These are phyloP conservation scores for Caenorhabditis wallacei DNA, from an alignment of 2,888 invertebrate genomes.

Conservation along the genomic window DNA sequence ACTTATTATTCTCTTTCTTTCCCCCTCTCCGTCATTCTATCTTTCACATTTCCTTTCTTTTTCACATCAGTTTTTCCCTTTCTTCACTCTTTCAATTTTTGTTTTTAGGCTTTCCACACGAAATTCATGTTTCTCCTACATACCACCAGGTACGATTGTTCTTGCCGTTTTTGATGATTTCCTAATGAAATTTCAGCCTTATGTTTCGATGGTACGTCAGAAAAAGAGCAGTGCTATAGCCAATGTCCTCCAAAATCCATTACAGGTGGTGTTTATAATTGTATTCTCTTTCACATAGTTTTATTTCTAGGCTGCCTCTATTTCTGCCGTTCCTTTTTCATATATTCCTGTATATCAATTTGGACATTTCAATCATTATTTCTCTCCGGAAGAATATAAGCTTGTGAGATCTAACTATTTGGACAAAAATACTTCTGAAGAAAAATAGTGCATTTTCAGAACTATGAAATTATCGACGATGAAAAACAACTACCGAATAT, in stretches of 20 bases:
- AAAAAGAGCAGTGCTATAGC: slow-evolving; percentile 39
- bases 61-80: slow-evolving; percentile 28
- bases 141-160: slow-evolving; percentile 40
- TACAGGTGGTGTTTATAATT: no score
- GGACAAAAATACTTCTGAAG: not conserved
- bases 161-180: not conserved
- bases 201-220: slow-evolving; percentile 38
- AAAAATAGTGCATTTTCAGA: not conserved
- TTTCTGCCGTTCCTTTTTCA: not conserved
- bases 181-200: slow-evolving; percentile 43
- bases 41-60: slow-evolving; percentile 30
- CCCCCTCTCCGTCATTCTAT: slow-evolving; percentile 1
- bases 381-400: not conserved
- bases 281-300: not conserved
- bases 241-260: slow-evolving; percentile 18
- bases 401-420: not conserved
- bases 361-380: not conserved
- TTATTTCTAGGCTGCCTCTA: not conserved
- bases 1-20: slow-evolving; percentile 49
- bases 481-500: not conserved
- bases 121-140: slow-evolving; percentile 18
- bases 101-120: slow-evolving; percentile 32
- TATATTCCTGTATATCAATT: slow-evolving; percentile 7
- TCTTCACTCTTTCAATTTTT: not conserved
- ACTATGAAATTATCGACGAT: not conserved